Evolutionary conservation across 2,113 vertebrate genomes (phyloP), one percentile per base, ranked within the genome.

Genomic region (Xiphophorus maculatus): DNA sequence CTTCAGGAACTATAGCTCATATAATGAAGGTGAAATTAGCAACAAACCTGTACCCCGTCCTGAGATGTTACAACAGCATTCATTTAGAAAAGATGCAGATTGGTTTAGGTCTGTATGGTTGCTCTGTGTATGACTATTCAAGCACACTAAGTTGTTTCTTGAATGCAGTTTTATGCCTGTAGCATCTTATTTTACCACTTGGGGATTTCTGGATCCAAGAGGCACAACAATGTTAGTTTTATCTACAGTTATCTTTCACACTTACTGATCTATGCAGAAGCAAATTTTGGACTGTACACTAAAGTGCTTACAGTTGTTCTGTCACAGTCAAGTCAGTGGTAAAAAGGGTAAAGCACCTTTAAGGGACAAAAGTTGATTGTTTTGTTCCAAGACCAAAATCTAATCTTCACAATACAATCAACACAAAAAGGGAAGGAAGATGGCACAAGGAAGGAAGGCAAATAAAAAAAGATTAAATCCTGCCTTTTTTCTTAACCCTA

Each of bases 361-460:
- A 8, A 66, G 25, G 3, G 11, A n/a, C 13, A n/a, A 5, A 25
- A 7, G 33, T 66, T 13, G 11, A 12, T 11, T 11, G 25, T 40
- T 66, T 27, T 37, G 22, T 19, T 27, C 2, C 0, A 7, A 28
- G 68, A 30, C 17, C 6, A 30, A 17, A 42, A 15, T 29, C 14
- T 48, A 42, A 68, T 48, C 28, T 68, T 68, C 15, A 68, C 40
- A 68, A 48, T 27, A 67, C n/a, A 67, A 44, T 27, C 32, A 29
- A 48, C 22, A 71, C 33, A 58, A 78, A 66, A 44, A 61, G 51
- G 32, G 58, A 71, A 61, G 69, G 66, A 74, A 44, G 61, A 66
- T 32, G 33, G 29, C 33, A 8, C 28, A 60, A 33, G 33, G 64
- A 78, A 69, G n/a, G 29, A 54, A 60, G 64, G 69, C 30, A 73